Percentiles rank a stretch among this genome's conserved stretches.
Conservation (phyloP, 2,797 vertebrate species). For the Phaenicophaeus curvirostris region DNA sequence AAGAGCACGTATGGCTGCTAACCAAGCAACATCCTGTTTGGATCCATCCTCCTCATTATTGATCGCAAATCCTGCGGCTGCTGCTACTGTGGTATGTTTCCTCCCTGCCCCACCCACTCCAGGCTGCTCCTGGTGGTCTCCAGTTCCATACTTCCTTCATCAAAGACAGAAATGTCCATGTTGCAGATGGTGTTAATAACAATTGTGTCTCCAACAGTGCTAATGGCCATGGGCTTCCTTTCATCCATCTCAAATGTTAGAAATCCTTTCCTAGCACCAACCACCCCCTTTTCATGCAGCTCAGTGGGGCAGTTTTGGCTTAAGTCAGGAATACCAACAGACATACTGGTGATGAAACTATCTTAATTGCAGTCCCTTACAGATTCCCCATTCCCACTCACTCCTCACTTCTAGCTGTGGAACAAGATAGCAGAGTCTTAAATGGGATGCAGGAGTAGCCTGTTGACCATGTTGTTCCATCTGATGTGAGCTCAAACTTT, state of each 20-base stretch:
- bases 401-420: neutral
- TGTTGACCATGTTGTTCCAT: rapidly evolving
- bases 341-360: constrained; percentile 1
- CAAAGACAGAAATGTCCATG: constrained; percentile 4
- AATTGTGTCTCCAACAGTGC: constrained; percentile 51
- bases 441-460: neutral
- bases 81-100: constrained; percentile 39
- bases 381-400: neutral
- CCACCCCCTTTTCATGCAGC: constrained; percentile 17
- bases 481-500: neutral
- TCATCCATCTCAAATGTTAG: constrained; percentile 47
- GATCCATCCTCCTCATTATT: neutral
- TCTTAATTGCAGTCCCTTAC: neutral
- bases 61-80: constrained; percentile 37
- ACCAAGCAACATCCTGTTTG: neutral
- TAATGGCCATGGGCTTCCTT: constrained; percentile 47
- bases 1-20: constrained; percentile 8
- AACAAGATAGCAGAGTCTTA: neutral
- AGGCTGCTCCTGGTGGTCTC: constrained; percentile 57
- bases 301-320: constrained; percentile 22
- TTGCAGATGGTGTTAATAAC: constrained; percentile 60
- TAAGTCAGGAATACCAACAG: neutral
- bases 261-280: constrained; percentile 16
- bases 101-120: neutral
- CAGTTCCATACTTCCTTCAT: constrained; percentile 32